Percentiles rank a stretch among this genome's conserved stretches.
Conservation (phyloP, 2,888 invertebrate genomes). For the Eurytoma californica region DNA sequence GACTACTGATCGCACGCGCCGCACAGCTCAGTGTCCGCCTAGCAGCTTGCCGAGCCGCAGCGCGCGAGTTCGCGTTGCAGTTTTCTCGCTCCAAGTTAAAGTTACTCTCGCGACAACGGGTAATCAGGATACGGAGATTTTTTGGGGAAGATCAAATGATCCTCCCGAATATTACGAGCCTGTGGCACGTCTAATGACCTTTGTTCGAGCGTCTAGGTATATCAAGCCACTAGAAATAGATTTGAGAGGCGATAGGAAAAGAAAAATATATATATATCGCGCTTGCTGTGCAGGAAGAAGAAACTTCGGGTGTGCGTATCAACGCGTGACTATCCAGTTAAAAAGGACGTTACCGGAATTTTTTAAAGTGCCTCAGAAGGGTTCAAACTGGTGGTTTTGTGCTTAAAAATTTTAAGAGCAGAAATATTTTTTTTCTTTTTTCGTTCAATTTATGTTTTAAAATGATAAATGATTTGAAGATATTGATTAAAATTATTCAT, state of each 20-base stretch:
- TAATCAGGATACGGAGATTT: background rate
- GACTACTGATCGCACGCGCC: slow-evolving; percentile 6
- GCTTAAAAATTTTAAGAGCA: too few relatives aligned
- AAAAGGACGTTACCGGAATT: too few relatives aligned
- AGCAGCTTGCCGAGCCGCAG: slow-evolving; percentile 7
- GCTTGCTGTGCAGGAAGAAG: slow-evolving; percentile 18
- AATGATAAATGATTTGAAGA: too few relatives aligned
- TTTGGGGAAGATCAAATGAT: background rate
- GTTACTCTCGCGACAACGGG: background rate
- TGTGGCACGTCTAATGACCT: slow-evolving; percentile 46
- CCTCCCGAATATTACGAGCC: background rate
- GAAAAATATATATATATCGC: background rate
- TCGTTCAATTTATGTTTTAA: too few relatives aligned
- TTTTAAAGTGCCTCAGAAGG: too few relatives aligned
- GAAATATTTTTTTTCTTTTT: too few relatives aligned
- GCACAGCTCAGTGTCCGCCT: slow-evolving; percentile 30
- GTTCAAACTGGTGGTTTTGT: too few relatives aligned
- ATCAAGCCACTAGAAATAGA: slow-evolving; percentile 15
- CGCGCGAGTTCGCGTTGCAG: background rate
- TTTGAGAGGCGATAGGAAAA: background rate
- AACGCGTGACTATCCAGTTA: too few relatives aligned
- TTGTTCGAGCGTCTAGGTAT: slow-evolving; percentile 50
- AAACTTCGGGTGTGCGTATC: background rate
- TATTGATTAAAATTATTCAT: too few relatives aligned
- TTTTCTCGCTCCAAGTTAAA: background rate